Conservation (phyloP, 2,113 vertebrate species). For the Loxodonta africana region DNA sequence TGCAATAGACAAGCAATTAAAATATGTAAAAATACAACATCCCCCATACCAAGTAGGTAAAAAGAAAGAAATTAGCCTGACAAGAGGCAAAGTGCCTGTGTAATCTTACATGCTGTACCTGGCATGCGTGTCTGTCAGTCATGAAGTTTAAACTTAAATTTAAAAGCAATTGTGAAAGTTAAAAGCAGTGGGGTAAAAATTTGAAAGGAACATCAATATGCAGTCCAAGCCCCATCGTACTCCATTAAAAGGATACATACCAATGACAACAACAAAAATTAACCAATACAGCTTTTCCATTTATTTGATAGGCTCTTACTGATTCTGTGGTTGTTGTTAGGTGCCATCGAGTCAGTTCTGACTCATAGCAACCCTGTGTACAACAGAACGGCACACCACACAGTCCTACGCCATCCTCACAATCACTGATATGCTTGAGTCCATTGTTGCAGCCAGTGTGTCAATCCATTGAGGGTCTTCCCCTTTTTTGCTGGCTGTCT, state of each 20-base stretch:
- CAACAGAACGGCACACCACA: too few relatives aligned
- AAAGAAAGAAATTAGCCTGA: conserved; percentile 39
- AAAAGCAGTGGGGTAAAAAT: background rate
- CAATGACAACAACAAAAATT: background rate
- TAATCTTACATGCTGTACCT: background rate
- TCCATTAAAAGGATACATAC: background rate
- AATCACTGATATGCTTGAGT: too few relatives aligned
- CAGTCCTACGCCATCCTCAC: too few relatives aligned
- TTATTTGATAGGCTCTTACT: background rate
- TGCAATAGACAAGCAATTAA: conserved; percentile 37
- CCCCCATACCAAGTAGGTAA: background rate
- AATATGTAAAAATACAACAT: conserved; percentile 40
- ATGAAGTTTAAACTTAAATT: background rate
- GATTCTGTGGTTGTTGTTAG: background rate
- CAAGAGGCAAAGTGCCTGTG: background rate
- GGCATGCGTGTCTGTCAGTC: background rate
- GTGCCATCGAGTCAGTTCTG: too few relatives aligned
- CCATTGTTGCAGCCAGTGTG: too few relatives aligned
- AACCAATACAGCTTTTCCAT: background rate
- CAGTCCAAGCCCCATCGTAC: background rate
- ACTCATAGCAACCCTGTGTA: too few relatives aligned
- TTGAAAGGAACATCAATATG: background rate
- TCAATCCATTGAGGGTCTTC: too few relatives aligned
- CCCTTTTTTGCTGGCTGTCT: too few relatives aligned
- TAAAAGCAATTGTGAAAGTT: conserved; percentile 9